A percentile compares a stretch with the other conserved stretches of the same genome.
Evolutionary conservation across 2,113 vertebrate species (phyloP).

Genomic region (Carassius auratus): DNA sequence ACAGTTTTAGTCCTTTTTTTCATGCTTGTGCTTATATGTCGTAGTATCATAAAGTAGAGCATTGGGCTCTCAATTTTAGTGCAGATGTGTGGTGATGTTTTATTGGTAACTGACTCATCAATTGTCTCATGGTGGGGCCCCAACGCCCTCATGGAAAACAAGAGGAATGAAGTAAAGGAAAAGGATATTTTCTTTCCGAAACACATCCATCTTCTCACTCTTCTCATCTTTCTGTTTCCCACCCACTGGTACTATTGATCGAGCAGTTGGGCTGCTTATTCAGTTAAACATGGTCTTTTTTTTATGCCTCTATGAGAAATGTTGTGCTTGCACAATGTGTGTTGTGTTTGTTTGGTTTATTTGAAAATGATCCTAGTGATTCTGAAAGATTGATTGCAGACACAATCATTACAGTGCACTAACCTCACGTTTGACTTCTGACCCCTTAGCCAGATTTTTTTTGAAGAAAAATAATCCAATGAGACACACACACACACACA

Average conservation of each 20-base stretch:
- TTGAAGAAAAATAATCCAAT: background rate
- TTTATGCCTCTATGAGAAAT: background rate
- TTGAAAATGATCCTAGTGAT: conserved; percentile 11
- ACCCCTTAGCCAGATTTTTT: background rate
- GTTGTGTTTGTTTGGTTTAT: background rate
- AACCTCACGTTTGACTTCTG: background rate
- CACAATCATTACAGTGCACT: background rate
- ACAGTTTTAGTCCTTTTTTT: background rate
- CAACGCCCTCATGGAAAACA: conserved; percentile 28
- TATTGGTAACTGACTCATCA: conserved; percentile 22
- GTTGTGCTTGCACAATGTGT: background rate
- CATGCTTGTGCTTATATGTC: background rate
- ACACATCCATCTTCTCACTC: background rate
- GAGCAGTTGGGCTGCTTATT: background rate
- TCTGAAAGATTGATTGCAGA: background rate
- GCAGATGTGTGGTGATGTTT: background rate
- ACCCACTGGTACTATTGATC: no score
- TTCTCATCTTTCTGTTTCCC: background rate
- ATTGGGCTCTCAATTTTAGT: conserved; percentile 14
- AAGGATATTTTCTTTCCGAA: background rate
- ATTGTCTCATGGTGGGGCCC: background rate
- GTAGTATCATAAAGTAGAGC: background rate
- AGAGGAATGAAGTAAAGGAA: background rate
- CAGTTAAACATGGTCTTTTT: background rate
- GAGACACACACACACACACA: background rate